phyloP scores from a whole-genome alignment of 1,140 invertebrate species.

The Drosophila littoralis region DNA sequence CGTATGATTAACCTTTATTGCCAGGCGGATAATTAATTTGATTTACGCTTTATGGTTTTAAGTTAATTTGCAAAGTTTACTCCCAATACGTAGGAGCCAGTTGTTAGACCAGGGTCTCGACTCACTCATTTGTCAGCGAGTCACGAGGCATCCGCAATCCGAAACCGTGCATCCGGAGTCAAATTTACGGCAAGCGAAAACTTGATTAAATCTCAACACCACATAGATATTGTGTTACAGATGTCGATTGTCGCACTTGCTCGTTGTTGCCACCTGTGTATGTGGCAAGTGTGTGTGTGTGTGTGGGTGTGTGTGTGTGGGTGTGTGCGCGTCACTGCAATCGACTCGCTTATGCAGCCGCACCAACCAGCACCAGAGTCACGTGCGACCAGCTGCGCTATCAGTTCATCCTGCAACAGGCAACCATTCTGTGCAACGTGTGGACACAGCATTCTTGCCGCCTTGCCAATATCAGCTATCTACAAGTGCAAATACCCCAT shows the following conservation, averaged over 20 bases:
- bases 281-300: background rate
- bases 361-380: conserved; percentile 7
- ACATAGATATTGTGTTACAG: background rate
- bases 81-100: background rate
- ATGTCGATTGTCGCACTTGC: background rate
- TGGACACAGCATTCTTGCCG: background rate
- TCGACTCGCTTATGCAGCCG: conserved; percentile 17
- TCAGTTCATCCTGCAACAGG: conserved; percentile 15
- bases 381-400: conserved; percentile 18
- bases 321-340: conserved; percentile 10
- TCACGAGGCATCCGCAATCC: no score
- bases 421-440: background rate
- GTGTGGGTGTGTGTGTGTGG: background rate
- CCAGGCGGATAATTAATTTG: conserved; percentile 54
- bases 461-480: background rate
- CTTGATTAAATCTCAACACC: conserved; percentile 2
- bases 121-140: background rate
- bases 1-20: conserved; percentile 45
- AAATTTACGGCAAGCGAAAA: conserved; percentile 1
- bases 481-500: background rate
- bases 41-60: conserved; percentile 67
- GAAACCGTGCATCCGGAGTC: background rate
- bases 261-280: conserved; percentile 14
- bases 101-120: background rate
- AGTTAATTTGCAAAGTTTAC: conserved; percentile 55